Percentiles rank a stretch among this genome's conserved stretches.
Evolutionary conservation across 1,140 invertebrate species (phyloP).

Genomic region (Conus betulinus): DNA sequence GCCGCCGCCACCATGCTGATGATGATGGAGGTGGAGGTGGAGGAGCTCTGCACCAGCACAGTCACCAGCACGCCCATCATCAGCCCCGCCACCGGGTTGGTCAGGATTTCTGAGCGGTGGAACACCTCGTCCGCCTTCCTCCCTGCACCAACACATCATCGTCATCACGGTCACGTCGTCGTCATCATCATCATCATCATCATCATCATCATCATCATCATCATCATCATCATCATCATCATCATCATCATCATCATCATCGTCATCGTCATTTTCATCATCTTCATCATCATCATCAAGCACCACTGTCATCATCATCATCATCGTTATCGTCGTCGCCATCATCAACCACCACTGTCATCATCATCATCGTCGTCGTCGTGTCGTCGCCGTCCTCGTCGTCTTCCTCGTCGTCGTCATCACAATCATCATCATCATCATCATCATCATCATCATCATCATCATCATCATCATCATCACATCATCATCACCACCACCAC

Average conservation of each 20-base stretch:
- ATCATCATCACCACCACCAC: too few relatives aligned
- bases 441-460: not conserved
- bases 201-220: constrained; percentile 5
- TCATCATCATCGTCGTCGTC: not conserved
- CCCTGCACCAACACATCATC: constrained; percentile 34
- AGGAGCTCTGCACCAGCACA: constrained; percentile 81
- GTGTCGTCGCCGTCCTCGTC: not conserved
- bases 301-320: not conserved
- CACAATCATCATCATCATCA: too few relatives aligned
- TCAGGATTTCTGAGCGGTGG: constrained; percentile 74
- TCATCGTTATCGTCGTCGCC: not conserved
- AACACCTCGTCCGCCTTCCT: constrained; percentile 48
- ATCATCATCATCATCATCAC: constrained; percentile 5
- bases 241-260: constrained; percentile 31
- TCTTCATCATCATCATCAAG: not conserved
- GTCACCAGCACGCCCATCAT: constrained; percentile 82
- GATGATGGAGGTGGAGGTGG: constrained; percentile 81
- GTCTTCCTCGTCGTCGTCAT: too few relatives aligned
- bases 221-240: constrained; percentile 19
- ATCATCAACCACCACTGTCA: too few relatives aligned
- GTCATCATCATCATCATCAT: constrained; percentile 3
- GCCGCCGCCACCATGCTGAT: constrained; percentile 40
- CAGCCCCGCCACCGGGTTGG: constrained; percentile 83
- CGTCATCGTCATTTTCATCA: constrained; percentile 1
- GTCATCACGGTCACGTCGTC: not conserved